These are phyloP conservation scores for Centruroides vittatus DNA, from an alignment of 1,140 invertebrate species.

Conservation along the genomic window DNA sequence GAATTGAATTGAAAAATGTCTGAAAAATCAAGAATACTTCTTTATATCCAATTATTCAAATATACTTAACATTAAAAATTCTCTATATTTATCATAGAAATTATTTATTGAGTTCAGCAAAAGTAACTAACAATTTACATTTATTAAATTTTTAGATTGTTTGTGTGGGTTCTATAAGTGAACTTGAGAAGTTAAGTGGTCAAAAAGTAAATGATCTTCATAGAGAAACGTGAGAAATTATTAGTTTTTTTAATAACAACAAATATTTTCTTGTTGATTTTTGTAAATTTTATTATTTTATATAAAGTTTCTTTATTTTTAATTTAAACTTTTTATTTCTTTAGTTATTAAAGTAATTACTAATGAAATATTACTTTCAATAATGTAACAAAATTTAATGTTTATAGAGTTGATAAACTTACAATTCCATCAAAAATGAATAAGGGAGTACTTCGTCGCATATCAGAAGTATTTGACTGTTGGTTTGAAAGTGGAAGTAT, in stretches of 20 bases:
- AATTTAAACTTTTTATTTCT: neutral
- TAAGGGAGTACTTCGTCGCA: slow-evolving; percentile 61
- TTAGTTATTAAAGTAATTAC: neutral
- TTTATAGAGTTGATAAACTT: slow-evolving; percentile 64
- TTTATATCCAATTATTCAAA: too few species aligned
- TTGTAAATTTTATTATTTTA: too few species aligned
- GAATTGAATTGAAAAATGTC: too few species aligned
- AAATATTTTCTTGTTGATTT: too few species aligned
- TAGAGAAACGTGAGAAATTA: slow-evolving; percentile 53
- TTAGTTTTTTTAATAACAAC: too few species aligned
- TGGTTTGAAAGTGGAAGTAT: slow-evolving; percentile 99
- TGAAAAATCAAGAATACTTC: too few species aligned
- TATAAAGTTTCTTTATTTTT: neutral
- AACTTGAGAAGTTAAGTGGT: slow-evolving; percentile 71
- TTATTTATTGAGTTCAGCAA: neutral
- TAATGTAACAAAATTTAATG: neutral
- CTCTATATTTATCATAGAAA: neutral
- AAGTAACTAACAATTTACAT: neutral
- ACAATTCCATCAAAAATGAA: slow-evolving; percentile 83
- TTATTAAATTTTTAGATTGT: slow-evolving; percentile 40
- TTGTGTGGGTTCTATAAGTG: slow-evolving; percentile 86
- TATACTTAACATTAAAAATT: too few species aligned
- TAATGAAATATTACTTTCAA: neutral
- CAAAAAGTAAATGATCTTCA: slow-evolving; percentile 77
- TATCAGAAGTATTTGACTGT: slow-evolving; percentile 96